A percentile compares a stretch with the other conserved stretches of the same genome.
These are phyloP conservation scores for Sylvilagus floridanus DNA, from an alignment of 2,797 vertebrate genomes.

Conservation along the genomic window DNA sequence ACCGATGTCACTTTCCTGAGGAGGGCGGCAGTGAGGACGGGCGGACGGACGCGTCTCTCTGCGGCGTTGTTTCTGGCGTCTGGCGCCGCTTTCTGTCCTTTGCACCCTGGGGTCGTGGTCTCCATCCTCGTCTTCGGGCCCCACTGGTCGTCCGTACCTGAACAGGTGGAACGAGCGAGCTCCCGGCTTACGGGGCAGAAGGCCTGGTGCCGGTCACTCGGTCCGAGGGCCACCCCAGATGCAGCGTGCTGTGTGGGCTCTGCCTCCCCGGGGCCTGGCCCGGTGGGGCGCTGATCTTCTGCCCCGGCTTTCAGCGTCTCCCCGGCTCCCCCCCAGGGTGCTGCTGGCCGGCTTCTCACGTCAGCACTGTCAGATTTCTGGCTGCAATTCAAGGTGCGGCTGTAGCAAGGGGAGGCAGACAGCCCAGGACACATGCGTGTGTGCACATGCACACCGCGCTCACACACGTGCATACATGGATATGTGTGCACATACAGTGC, in stretches of 20 bases:
- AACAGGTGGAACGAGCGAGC: too few relatives aligned
- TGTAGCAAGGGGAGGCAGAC: background rate
- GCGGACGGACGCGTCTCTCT: too few relatives aligned
- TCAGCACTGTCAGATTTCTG: background rate
- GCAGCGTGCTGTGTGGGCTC: background rate
- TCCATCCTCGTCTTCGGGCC: background rate
- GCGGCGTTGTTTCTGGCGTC: too few relatives aligned
- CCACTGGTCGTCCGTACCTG: background rate
- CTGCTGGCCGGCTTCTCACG: background rate
- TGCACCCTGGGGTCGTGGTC: background rate
- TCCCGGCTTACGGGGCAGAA: background rate
- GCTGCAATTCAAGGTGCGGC: background rate
- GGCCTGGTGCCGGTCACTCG: background rate
- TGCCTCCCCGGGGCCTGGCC: background rate
- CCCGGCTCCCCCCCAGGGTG: background rate
- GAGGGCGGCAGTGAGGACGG: background rate
- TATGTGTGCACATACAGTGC: too few relatives aligned
- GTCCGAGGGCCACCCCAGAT: background rate
- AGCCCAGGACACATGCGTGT: too few relatives aligned
- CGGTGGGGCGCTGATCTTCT: accelerated
- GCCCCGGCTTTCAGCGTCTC: background rate
- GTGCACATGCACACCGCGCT: too few relatives aligned
- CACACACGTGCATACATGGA: too few relatives aligned
- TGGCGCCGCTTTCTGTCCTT: too few relatives aligned
- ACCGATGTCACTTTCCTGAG: background rate